Evolutionary conservation across 1,140 invertebrate genomes (phyloP).

Genomic region (Drosophila bipectinata): DNA sequence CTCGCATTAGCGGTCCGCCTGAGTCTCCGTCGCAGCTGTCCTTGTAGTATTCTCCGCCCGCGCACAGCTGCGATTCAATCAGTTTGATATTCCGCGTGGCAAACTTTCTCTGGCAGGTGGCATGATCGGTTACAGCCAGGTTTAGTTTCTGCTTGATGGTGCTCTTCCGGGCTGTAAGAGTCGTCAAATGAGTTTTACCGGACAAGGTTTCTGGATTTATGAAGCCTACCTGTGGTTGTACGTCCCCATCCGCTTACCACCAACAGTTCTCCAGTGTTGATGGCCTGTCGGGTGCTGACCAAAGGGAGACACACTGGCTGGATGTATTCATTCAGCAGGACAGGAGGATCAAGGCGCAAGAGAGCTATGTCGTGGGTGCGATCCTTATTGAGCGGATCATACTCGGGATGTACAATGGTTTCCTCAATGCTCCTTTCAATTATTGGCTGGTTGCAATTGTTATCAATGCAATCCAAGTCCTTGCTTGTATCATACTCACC

Average conservation of each 20-base stretch:
- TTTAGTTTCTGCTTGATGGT: constrained; percentile 86
- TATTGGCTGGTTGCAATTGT: constrained; percentile 71
- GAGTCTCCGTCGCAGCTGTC: constrained; percentile 91
- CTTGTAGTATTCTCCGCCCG: constrained; percentile 87
- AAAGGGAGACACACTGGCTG: constrained; percentile 91
- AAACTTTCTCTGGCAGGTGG: constrained; percentile 85
- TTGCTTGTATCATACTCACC: constrained; percentile 87
- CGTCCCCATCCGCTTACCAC: constrained; percentile 90
- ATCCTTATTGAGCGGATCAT: constrained; percentile 49
- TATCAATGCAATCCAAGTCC: constrained; percentile 85
- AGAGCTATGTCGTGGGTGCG: constrained; percentile 90
- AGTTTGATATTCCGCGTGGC: constrained; percentile 57
- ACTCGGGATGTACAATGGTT: constrained; percentile 81
- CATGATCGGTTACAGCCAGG: constrained; percentile 85
- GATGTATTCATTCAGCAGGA: constrained; percentile 89
- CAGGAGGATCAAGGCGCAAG: constrained; percentile 89
- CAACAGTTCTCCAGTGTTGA: constrained; percentile 83
- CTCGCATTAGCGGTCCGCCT: constrained; percentile 91
- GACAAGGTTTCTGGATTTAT: background rate
- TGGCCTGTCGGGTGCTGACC: constrained; percentile 46
- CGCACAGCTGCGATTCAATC: constrained; percentile 86
- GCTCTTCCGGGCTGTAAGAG: constrained; percentile 73
- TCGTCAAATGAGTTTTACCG: background rate
- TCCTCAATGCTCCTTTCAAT: constrained; percentile 76
- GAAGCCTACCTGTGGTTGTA: constrained; percentile 84